Base-by-base conservation (phyloP, 1,140 invertebrate genomes). In the Eurosta solidaginis region DNA sequence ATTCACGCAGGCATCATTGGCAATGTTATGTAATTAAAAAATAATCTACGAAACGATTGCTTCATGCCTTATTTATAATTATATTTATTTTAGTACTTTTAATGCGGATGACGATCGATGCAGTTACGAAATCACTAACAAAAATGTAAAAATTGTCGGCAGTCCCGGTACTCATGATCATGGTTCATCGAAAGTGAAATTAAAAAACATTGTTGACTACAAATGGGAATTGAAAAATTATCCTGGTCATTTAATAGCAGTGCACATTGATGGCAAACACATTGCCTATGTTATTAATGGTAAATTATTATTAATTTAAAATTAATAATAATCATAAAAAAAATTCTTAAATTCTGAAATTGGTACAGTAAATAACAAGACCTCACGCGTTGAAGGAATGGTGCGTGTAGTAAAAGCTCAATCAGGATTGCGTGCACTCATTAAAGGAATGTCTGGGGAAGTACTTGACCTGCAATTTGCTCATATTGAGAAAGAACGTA, bases 401-500 rank as follows among this genome's bases (percentile, higher is more conserved):
- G 93, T 97, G 1, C 90, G 96, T 63, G 93, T 98, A 33, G 92
- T 95, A 3, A 91, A 92, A 82, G 94, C 94, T 80, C 89, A 91
- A 78, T 92, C 93, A 77, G 92, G 92, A 78, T 90, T 94, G 80
- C 90, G 96, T 80, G 91, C 92, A 1, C 88, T 98, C 3, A 92
- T 98, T n/a, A 96, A 96, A 87, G 95, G 95, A 50, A 94, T 96
- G 89, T 91, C 91, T 74, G 95, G 95, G 33, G 89, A 93, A 83
- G 93, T 98, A 42, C 92, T 95, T 86, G 97, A 98, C 88, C 86
- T 98, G 25, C 91, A 96, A 9, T 98, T 98, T 90, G 95, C 97
- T 20, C 93, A 96, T 84, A 92, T 93, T 29, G 90, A 91, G 29
- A 89, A 91, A 74, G 92, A 94, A 83, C 92, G 96, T 25, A 90